Percentiles rank a stretch among this genome's conserved stretches.
phyloP scores from a whole-genome alignment of 2,888 invertebrate genomes.

The Campopleginae sp. region DNA sequence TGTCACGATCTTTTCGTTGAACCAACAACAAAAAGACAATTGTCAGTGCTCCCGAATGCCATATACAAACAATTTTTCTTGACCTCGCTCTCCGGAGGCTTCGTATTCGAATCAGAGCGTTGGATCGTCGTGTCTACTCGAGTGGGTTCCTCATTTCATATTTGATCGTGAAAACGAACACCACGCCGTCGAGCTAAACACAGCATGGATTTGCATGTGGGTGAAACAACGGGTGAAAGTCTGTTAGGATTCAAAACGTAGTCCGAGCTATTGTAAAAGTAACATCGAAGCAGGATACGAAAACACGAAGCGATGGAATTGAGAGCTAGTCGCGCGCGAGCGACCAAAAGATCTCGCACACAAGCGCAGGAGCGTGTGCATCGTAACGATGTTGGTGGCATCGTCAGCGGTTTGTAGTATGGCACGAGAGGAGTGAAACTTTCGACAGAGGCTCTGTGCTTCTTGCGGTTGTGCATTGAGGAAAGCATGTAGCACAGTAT shows the following conservation, averaged over 20 bases:
- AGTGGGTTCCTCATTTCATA: slow-evolving; percentile 15
- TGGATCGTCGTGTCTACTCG: not conserved
- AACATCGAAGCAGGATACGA: slow-evolving; percentile 53
- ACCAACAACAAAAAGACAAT: not conserved
- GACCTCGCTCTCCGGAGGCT: slow-evolving; percentile 3
- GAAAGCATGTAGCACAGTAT: slow-evolving; percentile 47
- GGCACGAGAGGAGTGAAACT: slow-evolving; percentile 62
- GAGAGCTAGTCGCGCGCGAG: slow-evolving; percentile 30
- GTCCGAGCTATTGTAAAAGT: slow-evolving; percentile 32
- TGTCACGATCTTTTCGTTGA: slow-evolving; percentile 53
- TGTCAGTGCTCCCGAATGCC: slow-evolving; percentile 11
- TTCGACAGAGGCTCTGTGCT: slow-evolving; percentile 58
- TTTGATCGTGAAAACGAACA: slow-evolving; percentile 28
- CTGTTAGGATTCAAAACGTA: slow-evolving; percentile 34
- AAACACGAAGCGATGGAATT: slow-evolving; percentile 58
- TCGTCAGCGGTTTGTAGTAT: slow-evolving; percentile 38
- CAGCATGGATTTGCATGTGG: slow-evolving; percentile 51
- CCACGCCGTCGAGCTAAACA: slow-evolving; percentile 19
- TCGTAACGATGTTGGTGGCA: slow-evolving; percentile 65
- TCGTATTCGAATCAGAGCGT: slow-evolving; percentile 12
- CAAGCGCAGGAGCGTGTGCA: slow-evolving; percentile 44
- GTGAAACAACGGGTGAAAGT: slow-evolving; percentile 62
- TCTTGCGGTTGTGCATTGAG: slow-evolving; percentile 32
- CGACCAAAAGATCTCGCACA: slow-evolving; percentile 33
- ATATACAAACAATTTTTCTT: not conserved